A percentile compares a stretch with the other conserved stretches of the same genome.
phyloP scores from a whole-genome alignment of 2,113 vertebrate genomes.

The Bettongia penicillata region DNA sequence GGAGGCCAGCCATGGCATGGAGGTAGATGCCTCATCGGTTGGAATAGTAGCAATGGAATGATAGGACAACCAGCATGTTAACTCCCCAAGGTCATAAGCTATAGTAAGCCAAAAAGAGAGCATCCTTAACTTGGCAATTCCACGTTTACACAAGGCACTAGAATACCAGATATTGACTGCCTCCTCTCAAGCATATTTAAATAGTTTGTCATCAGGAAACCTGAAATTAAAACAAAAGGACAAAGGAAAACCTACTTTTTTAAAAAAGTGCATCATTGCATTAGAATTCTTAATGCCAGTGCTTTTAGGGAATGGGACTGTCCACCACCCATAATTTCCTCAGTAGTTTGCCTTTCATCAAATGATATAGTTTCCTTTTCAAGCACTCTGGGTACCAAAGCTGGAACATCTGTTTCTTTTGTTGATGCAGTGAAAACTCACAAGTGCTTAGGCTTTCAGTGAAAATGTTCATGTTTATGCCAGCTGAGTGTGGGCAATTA shows the following conservation, averaged over 20 bases:
- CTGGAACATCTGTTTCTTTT: conserved; percentile 72
- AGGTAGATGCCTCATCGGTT: background rate
- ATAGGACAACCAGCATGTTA: conserved; percentile 2
- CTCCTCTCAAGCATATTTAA: conserved; percentile 55
- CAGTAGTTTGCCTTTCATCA: conserved; percentile 36
- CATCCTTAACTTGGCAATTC: background rate
- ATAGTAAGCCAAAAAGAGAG: background rate
- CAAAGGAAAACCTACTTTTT: conserved; percentile 25
- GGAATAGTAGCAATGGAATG: background rate
- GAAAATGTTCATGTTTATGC: conserved; percentile 60
- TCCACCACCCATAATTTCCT: conserved; percentile 48
- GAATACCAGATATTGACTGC: conserved; percentile 4
- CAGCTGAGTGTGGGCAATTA: conserved; percentile 70
- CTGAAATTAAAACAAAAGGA: conserved; percentile 27
- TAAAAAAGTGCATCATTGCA: conserved; percentile 25
- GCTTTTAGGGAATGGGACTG: conserved; percentile 25
- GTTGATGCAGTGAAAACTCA: conserved; percentile 69
- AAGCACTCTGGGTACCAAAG: conserved; percentile 65
- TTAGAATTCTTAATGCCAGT: conserved; percentile 58
- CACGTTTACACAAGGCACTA: conserved; percentile 34
- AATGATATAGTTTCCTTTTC: conserved; percentile 69
- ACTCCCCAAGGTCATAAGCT: conserved; percentile 34
- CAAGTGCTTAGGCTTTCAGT: conserved; percentile 58
- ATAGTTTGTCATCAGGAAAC: conserved; percentile 46
- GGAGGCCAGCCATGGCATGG: background rate